Percentiles rank a stretch among this genome's conserved stretches.
phyloP scores from a whole-genome alignment of 2,888 invertebrate genomes.

The Malthinus flaveolus region DNA sequence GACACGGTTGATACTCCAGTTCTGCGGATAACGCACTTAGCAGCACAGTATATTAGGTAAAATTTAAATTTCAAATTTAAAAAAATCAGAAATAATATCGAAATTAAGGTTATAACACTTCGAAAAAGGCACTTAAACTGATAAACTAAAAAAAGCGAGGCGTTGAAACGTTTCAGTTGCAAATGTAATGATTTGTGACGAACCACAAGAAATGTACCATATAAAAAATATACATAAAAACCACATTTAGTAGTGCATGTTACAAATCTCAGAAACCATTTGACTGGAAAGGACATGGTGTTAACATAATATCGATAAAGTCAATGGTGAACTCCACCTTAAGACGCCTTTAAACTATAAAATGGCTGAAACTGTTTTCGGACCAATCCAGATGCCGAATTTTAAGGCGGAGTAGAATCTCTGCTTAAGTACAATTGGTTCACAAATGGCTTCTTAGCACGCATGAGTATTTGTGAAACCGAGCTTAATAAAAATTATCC shows the following conservation, averaged over 20 bases:
- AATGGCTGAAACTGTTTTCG: conserved; percentile 31
- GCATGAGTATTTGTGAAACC: conserved; percentile 22
- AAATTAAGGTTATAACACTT: not conserved
- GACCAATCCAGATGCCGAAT: conserved; percentile 23
- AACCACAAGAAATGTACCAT: too few relatives aligned
- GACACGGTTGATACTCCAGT: not conserved
- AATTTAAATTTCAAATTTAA: not conserved
- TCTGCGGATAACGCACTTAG: not conserved
- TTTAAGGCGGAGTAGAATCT: conserved; percentile 20
- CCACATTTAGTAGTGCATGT: conserved; percentile 25
- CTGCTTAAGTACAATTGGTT: conserved; percentile 17
- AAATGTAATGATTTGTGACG: too few relatives aligned
- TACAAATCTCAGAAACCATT: conserved; percentile 48
- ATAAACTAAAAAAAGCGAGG: too few relatives aligned
- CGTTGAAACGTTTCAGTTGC: too few relatives aligned
- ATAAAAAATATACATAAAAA: conserved; percentile 10
- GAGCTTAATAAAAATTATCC: conserved; percentile 27
- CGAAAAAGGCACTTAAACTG: not conserved
- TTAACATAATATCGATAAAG: conserved; percentile 35
- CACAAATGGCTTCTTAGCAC: conserved; percentile 7
- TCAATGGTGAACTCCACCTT: conserved; percentile 24
- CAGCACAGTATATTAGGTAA: not conserved
- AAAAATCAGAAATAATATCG: not conserved
- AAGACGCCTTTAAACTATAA: conserved; percentile 30
- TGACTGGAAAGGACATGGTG: conserved; percentile 46